Evolutionary conservation across 1,140 invertebrate genomes (phyloP).

Genomic region (Aphaenogaster floridana): DNA sequence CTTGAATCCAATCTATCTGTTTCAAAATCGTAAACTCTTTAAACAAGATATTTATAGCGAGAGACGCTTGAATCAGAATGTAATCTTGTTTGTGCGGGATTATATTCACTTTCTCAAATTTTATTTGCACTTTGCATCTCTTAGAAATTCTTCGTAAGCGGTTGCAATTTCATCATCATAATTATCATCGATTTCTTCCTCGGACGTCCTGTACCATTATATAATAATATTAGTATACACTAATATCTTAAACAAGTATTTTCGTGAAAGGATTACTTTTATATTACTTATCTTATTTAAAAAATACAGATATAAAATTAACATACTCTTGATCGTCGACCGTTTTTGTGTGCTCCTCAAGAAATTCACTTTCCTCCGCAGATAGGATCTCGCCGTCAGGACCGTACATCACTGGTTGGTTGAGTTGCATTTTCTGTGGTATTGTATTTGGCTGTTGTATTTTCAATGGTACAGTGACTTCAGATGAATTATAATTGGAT

Average conservation of each 20-base stretch:
- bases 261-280: background rate
- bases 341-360: slow-evolving; percentile 70
- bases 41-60: slow-evolving; percentile 20
- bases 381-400: slow-evolving; percentile 84
- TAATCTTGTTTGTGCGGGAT: background rate
- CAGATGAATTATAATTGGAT: slow-evolving; percentile 34
- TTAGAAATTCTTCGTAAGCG: slow-evolving; percentile 84
- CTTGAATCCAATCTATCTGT: background rate
- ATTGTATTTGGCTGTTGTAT: background rate
- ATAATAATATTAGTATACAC: background rate
- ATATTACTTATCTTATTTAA: background rate
- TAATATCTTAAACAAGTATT: background rate
- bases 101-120: background rate
- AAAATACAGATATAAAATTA: slow-evolving; percentile 34
- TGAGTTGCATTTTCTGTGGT: background rate
- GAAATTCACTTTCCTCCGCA: slow-evolving; percentile 84
- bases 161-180: slow-evolving; percentile 82
- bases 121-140: slow-evolving; percentile 60
- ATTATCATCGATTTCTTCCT: slow-evolving; percentile 74
- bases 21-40: slow-evolving; percentile 1
- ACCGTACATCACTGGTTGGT: slow-evolving; percentile 84
- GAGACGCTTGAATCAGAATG: background rate
- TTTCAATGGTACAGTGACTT: background rate
- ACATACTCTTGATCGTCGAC: slow-evolving; percentile 76
- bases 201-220: slow-evolving; percentile 56